Evolutionary conservation across 2,113 vertebrate genomes (phyloP), one percentile per base, ranked within the genome.

Genomic region (Panthera tigris): DNA sequence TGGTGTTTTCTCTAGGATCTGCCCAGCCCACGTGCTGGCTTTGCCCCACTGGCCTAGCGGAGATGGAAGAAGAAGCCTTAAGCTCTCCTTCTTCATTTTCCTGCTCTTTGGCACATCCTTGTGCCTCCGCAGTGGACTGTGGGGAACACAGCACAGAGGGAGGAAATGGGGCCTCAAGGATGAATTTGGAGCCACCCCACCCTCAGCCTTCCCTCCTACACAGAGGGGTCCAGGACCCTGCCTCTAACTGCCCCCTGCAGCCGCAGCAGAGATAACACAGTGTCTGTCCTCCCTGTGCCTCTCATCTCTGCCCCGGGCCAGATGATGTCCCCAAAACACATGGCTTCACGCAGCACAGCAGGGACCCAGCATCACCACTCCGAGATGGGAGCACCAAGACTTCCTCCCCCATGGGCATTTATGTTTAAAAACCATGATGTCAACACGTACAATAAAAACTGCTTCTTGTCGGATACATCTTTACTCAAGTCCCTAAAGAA

Each of bases 231-330:
- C 7, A 0, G 52, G 18, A 2, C 65, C 12, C 79, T n/a, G 25
- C 36, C 27, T 4, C 57, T 45, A 1, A 31, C 3, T 18, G 78
- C 76, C 65, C 14, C 0, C 4, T 36, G 41, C 31, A 50, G 41
- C 94, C 5, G 0, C 3, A 0, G 31, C 45, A 11, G 6, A 16
- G 2, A 8, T 7, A 11, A 7, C 73, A 0, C 73, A 2, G 73
- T 48, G 5, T 8, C 74, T 5, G 6, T 33, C 27, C 36, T 65
- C 4, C 7, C 25, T 9, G 11, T 3, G 3, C 48, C 16, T 52
- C 55, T 31, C 50, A 5, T 16, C 8, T 27, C 76, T 50, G 1
- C 3, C 13, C 4, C 1, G 5, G 76, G 25, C 48, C n/a, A 13
- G 19, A 15, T 29, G 12, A 9, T 1, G 6, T 41, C 55, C 83